Evolutionary conservation across 2,888 invertebrate species (phyloP).

Genomic region (Brachyptera risi): DNA sequence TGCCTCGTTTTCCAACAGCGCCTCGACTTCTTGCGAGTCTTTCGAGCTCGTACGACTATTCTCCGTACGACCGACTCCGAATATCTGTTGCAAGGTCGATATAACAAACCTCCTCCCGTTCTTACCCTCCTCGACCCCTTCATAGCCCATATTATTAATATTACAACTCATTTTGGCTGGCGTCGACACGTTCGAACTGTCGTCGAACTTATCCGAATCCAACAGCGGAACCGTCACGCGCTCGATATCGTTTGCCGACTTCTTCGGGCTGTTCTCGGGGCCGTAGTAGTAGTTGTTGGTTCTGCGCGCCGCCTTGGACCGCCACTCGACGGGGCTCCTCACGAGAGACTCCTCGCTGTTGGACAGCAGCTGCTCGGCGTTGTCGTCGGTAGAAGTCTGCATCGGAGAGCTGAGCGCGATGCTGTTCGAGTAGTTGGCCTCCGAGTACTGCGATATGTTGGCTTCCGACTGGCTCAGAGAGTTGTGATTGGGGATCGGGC

Average conservation of each 20-base stretch:
- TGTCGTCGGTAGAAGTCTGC: slow-evolving; percentile 48
- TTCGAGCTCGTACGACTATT: neutral
- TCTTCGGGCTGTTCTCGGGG: neutral
- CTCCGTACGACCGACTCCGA: slow-evolving; percentile 12
- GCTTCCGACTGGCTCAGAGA: slow-evolving; percentile 1
- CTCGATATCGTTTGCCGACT: neutral
- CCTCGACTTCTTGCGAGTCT: neutral
- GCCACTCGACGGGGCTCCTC: slow-evolving; percentile 21
- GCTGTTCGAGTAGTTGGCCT: slow-evolving; percentile 44
- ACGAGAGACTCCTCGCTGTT: slow-evolving; percentile 27
- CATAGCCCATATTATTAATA: slow-evolving; percentile 11
- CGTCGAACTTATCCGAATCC: neutral
- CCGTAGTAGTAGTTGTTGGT: slow-evolving; percentile 11
- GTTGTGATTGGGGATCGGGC: slow-evolving; percentile 6
- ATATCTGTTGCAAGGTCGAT: slow-evolving; percentile 30
- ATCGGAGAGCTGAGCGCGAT: slow-evolving; percentile 49
- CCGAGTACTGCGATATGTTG: slow-evolving; percentile 31
- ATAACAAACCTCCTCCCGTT: slow-evolving; percentile 22
- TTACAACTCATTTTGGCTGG: slow-evolving; percentile 23
- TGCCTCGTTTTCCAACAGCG: neutral
- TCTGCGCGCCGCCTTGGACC: slow-evolving; percentile 1
- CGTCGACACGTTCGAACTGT: slow-evolving; percentile 11
- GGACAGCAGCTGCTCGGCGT: slow-evolving; percentile 39
- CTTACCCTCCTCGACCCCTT: slow-evolving; percentile 18
- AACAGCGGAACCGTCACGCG: neutral